A percentile compares a stretch with the other conserved stretches of the same genome.
These are phyloP conservation scores for Sus cebifrons DNA, from an alignment of 2,797 vertebrate species.

Conservation along the genomic window DNA sequence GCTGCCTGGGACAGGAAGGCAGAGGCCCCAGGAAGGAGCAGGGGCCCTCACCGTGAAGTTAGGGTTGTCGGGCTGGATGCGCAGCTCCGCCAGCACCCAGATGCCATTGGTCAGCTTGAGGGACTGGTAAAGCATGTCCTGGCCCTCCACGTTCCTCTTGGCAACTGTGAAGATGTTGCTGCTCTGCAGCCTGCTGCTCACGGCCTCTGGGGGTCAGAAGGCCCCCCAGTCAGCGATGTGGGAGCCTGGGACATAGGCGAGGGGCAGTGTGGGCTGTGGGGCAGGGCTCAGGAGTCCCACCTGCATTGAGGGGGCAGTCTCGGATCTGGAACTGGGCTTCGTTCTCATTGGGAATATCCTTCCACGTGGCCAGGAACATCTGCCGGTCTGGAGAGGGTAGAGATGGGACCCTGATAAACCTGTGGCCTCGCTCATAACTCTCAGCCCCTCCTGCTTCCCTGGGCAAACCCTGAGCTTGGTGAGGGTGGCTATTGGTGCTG, in stretches of 20 bases:
- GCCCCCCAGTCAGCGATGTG: not conserved
- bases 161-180: conserved; percentile 98
- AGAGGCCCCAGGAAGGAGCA: not conserved
- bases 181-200: conserved; percentile 95
- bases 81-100: conserved; percentile 97
- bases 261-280: conserved; percentile 67
- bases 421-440: not conserved
- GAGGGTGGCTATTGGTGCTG: not conserved
- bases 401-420: not conserved
- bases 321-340: conserved; percentile 98
- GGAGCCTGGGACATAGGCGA: rapidly evolving
- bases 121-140: conserved; percentile 99
- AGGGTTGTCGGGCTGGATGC: conserved; percentile 94
- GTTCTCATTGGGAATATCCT: conserved; percentile 98
- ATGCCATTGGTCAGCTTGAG: conserved; percentile 97
- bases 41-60: conserved; percentile 93
- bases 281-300: conserved; percentile 87
- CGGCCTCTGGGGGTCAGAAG: conserved; percentile 90
- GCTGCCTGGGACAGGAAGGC: not conserved
- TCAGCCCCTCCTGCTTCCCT: not conserved
- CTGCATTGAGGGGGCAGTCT: conserved; percentile 96
- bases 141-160: conserved; percentile 96
- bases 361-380: conserved; percentile 98
- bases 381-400: conserved; percentile 93
- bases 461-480: not conserved